These are phyloP conservation scores for Heptranchias perlo DNA, from an alignment of 2,113 vertebrate genomes.

Conservation along the genomic window DNA sequence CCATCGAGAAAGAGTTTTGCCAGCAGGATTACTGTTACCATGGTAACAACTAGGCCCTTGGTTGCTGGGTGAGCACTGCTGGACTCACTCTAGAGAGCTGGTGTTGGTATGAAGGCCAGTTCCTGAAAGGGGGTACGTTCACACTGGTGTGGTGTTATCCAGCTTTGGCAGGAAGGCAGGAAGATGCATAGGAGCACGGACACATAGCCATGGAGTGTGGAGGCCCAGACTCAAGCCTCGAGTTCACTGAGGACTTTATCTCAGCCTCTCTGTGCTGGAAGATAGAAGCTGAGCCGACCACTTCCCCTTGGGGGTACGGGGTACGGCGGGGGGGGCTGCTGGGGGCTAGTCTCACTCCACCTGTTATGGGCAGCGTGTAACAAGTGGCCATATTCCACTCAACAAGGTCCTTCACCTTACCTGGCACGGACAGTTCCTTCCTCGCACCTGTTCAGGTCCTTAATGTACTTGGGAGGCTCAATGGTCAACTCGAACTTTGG, in stretches of 20 bases:
- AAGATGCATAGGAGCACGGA: background rate
- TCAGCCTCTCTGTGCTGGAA: background rate
- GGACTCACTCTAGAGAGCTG: too few species aligned
- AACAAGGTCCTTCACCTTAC: constrained; percentile 49
- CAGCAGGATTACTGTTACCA: background rate
- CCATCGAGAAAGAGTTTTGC: background rate
- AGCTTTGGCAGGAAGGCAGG: background rate
- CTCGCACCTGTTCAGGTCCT: constrained; percentile 72
- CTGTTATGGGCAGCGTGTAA: too few species aligned
- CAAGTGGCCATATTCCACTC: too few species aligned
- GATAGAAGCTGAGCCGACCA: background rate
- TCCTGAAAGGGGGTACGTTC: too few species aligned
- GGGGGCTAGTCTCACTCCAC: too few species aligned
- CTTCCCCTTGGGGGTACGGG: background rate
- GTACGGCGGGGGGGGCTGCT: too few species aligned
- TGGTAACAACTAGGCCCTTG: background rate
- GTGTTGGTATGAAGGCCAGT: background rate
- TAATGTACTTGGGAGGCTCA: constrained; percentile 69
- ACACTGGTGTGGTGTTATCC: too few species aligned
- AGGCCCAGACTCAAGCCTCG: too few species aligned
- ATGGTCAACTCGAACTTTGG: constrained; percentile 83
- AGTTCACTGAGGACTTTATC: background rate
- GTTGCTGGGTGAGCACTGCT: too few species aligned
- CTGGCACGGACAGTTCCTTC: constrained; percentile 73
- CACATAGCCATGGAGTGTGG: background rate